Evolutionary conservation across 2,888 invertebrate species (phyloP), one percentile per base, ranked within the genome.

Genomic region (Dexiosoma caninum): DNA sequence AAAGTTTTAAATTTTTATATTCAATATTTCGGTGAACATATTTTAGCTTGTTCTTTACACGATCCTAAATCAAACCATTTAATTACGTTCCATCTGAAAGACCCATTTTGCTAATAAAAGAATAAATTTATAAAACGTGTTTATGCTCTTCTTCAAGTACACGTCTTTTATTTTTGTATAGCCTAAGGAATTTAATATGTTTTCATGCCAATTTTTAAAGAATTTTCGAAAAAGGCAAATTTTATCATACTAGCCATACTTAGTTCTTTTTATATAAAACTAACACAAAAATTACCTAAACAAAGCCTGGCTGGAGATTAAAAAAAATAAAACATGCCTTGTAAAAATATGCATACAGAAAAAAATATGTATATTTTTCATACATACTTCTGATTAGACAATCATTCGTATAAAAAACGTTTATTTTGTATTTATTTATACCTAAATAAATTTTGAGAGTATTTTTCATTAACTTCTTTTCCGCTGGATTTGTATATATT

Each of bases 71-170:
- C 23, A 57, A 70, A 57, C 2, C 32, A 46, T 35, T 23, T 27
- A 23, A 23, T 40, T 14, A 42, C 14, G n/a, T 57, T 35, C 19
- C 1, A 37, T 19, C 12, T 57, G 4, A 19, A 19, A 27, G 16
- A 59, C 14, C 4, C 16, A 42, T 16, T 23, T 42, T 16, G 14
- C 27, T 42, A 42, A 51, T 27, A 42, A 67, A 55, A 37, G 21
- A 40, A 66, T 16, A 66, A 51, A 67, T 42, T 53, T 21, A 19
- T 44, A 14, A 55, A 44, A 23, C 32, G 44, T 55, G 44, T 21
- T n/a, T 55, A 44, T 32, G 5, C 16, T 19, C 19, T 2, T 67
- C 21, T 30, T 53, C 42, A 42, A 67, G 30, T 53, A 42, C 53
- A 53, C 27, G 12, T 12, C 12, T 49, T 27, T 44, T 51, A 12